These are phyloP conservation scores for Saccostrea cuccullata DNA, from an alignment of 1,140 invertebrate species.

Conservation along the genomic window DNA sequence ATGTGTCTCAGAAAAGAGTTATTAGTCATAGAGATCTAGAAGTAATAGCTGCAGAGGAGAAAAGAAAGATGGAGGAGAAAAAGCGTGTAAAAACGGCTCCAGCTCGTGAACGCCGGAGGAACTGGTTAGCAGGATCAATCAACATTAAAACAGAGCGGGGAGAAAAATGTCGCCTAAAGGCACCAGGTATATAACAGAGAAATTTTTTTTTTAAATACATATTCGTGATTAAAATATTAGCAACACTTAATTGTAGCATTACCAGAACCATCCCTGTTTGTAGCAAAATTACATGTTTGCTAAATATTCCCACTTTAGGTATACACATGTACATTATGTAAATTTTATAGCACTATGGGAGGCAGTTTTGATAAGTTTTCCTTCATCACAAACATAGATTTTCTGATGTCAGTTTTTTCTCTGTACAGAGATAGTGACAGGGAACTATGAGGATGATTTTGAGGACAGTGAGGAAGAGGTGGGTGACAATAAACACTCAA, in stretches of 20 bases:
- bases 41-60: conserved; percentile 47
- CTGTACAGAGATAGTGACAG: conserved; percentile 66
- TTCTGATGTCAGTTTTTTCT: background rate
- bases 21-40: conserved; percentile 54
- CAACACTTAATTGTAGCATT: too few relatives aligned
- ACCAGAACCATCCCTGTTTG: too few relatives aligned
- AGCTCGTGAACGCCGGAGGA: conserved; percentile 64
- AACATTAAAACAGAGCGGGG: conserved; percentile 71
- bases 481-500: background rate
- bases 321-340: background rate
- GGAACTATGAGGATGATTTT: conserved; percentile 75
- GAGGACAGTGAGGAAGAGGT: conserved; percentile 58
- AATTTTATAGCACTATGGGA: too few relatives aligned
- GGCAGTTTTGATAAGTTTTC: too few relatives aligned
- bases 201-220: background rate
- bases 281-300: too few relatives aligned
- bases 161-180: conserved; percentile 66
- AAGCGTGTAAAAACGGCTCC: conserved; percentile 67
- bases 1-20: conserved; percentile 52
- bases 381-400: background rate
- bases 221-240: too few relatives aligned
- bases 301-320: background rate
- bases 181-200: conserved; percentile 65
- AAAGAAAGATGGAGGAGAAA: conserved; percentile 49
- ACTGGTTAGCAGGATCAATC: conserved; percentile 71